Evolutionary conservation across 2,113 vertebrate species (phyloP).

Genomic region (Beaufortia kweichowensis): DNA sequence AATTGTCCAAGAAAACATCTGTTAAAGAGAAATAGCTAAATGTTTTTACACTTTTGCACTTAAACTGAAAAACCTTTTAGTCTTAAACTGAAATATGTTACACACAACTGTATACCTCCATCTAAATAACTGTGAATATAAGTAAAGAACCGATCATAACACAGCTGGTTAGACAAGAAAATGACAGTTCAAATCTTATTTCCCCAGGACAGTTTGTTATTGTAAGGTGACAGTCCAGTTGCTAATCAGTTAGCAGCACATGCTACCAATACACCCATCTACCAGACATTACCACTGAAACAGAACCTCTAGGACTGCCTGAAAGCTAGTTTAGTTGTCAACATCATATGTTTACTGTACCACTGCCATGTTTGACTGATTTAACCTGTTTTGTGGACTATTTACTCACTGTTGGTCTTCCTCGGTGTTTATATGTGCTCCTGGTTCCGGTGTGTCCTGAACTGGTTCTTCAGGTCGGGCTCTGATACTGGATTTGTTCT

Average conservation of each 20-base stretch:
- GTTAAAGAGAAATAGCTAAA: too few relatives aligned
- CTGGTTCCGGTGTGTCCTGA: slow-evolving; percentile 64
- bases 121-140: not conserved
- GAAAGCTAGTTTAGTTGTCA: slow-evolving; percentile 44
- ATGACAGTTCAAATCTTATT: not conserved
- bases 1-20: too few relatives aligned
- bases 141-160: not conserved
- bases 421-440: slow-evolving; percentile 60
- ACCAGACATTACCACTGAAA: not conserved
- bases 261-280: not conserved
- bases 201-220: not conserved
- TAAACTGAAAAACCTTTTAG: too few relatives aligned
- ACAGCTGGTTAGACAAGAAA: not conserved
- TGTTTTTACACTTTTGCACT: too few relatives aligned
- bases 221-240: not conserved
- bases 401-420: slow-evolving; percentile 77
- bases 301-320: slow-evolving; percentile 30
- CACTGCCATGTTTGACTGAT: not conserved
- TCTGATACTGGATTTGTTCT: slow-evolving; percentile 72
- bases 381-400: not conserved
- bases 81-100: not conserved
- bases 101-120: not conserved
- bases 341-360: not conserved
- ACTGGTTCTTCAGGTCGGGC: slow-evolving; percentile 54
- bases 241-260: slow-evolving; percentile 14